Conservation (phyloP, 2,888 invertebrate genomes). For the Nephrotoma guestfalica region DNA sequence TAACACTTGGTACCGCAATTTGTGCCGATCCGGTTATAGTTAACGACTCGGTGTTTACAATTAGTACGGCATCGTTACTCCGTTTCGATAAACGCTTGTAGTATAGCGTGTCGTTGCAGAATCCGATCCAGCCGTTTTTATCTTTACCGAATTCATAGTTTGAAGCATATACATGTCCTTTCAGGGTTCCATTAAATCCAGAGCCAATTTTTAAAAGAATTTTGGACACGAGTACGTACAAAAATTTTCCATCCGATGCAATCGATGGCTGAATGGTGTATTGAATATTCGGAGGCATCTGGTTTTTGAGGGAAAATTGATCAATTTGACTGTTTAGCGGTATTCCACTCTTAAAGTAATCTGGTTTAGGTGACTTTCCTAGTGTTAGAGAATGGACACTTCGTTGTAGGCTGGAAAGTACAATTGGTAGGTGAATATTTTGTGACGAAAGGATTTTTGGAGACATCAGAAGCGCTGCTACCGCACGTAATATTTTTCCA, state of each 20-base stretch:
- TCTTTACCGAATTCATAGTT: constrained; percentile 75
- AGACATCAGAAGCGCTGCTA: constrained; percentile 78
- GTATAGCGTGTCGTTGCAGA: constrained; percentile 61
- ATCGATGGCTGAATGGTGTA: constrained; percentile 41
- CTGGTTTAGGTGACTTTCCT: constrained; percentile 68
- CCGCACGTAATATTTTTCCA: constrained; percentile 73
- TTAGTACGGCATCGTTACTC: constrained; percentile 31
- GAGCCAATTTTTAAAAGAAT: constrained; percentile 89
- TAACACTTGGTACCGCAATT: constrained; percentile 24
- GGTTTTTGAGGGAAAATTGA: constrained; percentile 32
- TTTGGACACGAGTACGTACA: constrained; percentile 73
- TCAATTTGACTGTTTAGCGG: constrained; percentile 60
- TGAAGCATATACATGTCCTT: constrained; percentile 76
- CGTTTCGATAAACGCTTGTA: constrained; percentile 47
- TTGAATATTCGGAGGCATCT: constrained; percentile 35
- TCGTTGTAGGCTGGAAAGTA: constrained; percentile 70
- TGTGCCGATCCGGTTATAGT: constrained; percentile 33
- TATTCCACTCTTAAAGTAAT: constrained; percentile 81
- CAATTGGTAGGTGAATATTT: constrained; percentile 73
- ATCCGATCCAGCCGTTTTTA: constrained; percentile 69
- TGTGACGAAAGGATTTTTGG: constrained; percentile 61
- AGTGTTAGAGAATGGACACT: constrained; percentile 80
- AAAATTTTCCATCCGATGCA: constrained; percentile 78
- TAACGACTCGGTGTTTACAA: constrained; percentile 34
- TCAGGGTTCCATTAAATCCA: constrained; percentile 83